Conservation (phyloP, 2,113 vertebrate genomes). For the Bos javanicus region DNA sequence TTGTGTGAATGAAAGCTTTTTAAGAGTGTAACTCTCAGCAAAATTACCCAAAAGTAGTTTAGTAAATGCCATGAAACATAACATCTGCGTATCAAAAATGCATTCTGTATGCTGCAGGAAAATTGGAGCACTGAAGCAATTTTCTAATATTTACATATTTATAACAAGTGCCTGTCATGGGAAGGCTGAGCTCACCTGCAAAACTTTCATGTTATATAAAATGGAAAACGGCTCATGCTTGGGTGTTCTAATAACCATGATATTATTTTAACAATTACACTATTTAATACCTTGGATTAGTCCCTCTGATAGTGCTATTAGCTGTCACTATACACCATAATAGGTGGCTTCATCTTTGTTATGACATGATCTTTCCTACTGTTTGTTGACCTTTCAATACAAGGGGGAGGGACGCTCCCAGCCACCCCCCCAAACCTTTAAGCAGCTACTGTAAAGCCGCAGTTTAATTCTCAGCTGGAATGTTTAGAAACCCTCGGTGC, state of each 20-base stretch:
- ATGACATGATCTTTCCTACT: slow-evolving; percentile 88
- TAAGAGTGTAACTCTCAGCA: slow-evolving; percentile 14
- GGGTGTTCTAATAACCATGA: slow-evolving; percentile 80
- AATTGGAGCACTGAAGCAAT: background rate
- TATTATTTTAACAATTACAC: slow-evolving; percentile 84
- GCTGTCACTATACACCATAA: slow-evolving; percentile 81
- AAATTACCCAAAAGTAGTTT: slow-evolving; percentile 55
- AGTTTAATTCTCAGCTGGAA: slow-evolving; percentile 90
- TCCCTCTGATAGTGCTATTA: slow-evolving; percentile 82
- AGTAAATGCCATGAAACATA: slow-evolving; percentile 55
- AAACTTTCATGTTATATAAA: slow-evolving; percentile 25
- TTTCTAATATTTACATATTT: slow-evolving; percentile 72
- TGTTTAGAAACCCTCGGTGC: slow-evolving; percentile 90
- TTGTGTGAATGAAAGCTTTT: slow-evolving; percentile 39
- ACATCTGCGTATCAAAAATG: slow-evolving; percentile 28
- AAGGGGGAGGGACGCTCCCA: slow-evolving; percentile 87
- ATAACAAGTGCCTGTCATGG: background rate
- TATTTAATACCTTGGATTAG: slow-evolving; percentile 85
- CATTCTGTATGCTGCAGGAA: background rate
- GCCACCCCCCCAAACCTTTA: slow-evolving; percentile 84
- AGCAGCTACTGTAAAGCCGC: slow-evolving; percentile 88
- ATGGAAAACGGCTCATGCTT: slow-evolving; percentile 73
- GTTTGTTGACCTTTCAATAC: slow-evolving; percentile 89
- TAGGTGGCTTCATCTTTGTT: slow-evolving; percentile 87
- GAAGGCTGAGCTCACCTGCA: slow-evolving; percentile 9